Evolutionary conservation across 1,140 invertebrate species (phyloP), one percentile per base, ranked within the genome.

Genomic region (Pomacea maculata): DNA sequence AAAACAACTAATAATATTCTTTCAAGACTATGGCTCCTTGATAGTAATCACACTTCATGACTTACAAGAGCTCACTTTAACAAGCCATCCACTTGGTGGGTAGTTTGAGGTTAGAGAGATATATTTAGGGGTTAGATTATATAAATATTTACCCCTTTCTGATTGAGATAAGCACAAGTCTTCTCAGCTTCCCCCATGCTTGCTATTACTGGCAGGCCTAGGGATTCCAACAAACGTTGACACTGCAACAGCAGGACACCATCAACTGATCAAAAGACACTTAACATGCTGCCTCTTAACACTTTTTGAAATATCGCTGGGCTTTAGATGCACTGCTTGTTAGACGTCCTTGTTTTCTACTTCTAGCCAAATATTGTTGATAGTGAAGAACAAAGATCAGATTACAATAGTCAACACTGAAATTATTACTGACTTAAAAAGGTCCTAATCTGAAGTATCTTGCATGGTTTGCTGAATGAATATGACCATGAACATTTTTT

Each of bases 151-250:
- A 95, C 95, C 75, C 93, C 93, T 84, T 93, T 89, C 82, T 93
- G 91, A 92, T 97, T 96, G 15, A 89, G 82, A 19, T 78, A 73
- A 64, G 96, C 96, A 93, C 96, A 97, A 87, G 95, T 94, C 17
- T 96, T 95, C 92, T 97, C 96, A 21, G 96, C 96, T 91, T 97
- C 96, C 64, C 96, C 96, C 71, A 92, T 88, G 52, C 94, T 95
- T 88, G 94, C 93, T 11, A 97, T 88, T 91, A 95, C 96, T 74
- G 92, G 91, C 55, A 97, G 91, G 17, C 96, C 96, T 93, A 97
- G 94, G 54, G 92, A 93, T 19, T 92, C 91, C 15, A 97, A 88
- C 86, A 97, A 92, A 81, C 94, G 92, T 89, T 95, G 94, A 89
- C 96, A 97, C 92, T 95, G 78, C 78, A 86, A 74, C 61, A 78